Conservation (phyloP, 2,888 invertebrate species). For the Kuschelorhynchus macadamiae region DNA sequence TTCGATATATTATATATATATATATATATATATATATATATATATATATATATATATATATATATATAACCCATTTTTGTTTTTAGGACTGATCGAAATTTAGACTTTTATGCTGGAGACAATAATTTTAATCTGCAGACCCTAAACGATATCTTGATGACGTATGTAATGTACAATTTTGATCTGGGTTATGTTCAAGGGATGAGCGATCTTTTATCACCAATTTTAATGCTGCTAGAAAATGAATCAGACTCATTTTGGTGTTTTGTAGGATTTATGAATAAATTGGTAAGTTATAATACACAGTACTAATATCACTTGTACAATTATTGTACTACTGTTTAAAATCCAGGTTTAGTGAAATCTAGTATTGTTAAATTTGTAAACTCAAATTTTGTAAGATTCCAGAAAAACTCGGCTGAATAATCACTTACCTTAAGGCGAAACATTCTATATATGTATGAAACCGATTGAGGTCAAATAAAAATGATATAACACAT, state of each 20-base stretch:
- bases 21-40: too few relatives aligned
- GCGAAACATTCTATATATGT: too few relatives aligned
- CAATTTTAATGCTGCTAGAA: conserved; percentile 88
- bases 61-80: too few relatives aligned
- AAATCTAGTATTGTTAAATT: too few relatives aligned
- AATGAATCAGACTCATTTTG: conserved; percentile 98
- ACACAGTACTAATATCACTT: background rate
- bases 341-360: too few relatives aligned
- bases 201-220: conserved; percentile 97
- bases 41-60: too few relatives aligned
- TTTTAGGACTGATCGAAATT: conserved; percentile 84
- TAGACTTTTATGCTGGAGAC: conserved; percentile 94
- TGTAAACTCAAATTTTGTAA: too few relatives aligned
- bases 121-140: conserved; percentile 89
- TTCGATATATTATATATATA: too few relatives aligned
- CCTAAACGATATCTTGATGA: conserved; percentile 94
- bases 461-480: too few relatives aligned
- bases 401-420: too few relatives aligned
- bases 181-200: conserved; percentile 97
- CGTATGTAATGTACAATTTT: conserved; percentile 99
- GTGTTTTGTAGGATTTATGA: conserved; percentile 99
- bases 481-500: too few relatives aligned
- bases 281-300: conserved; percentile 82
- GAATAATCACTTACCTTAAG: too few relatives aligned
- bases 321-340: background rate